phyloP scores from a whole-genome alignment of 2,888 invertebrate genomes.

The Pollenia labialis region DNA sequence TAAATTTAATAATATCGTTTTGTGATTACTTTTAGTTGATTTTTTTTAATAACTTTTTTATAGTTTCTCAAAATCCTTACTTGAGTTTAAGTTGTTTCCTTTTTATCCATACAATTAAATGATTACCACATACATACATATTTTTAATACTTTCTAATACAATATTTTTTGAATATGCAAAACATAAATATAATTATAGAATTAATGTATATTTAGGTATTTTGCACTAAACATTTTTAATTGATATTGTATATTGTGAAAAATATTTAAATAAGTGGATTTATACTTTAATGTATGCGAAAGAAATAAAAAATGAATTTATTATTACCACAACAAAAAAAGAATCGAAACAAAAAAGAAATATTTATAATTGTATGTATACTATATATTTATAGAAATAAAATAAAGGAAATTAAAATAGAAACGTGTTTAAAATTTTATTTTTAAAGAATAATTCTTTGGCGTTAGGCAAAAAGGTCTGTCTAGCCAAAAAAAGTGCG shows the following conservation, averaged over 20 bases:
- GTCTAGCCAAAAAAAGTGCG: no score
- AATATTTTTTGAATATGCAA: constrained; percentile 10
- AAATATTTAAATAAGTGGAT: constrained; percentile 53
- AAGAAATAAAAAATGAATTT: constrained; percentile 61
- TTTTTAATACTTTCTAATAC: not conserved
- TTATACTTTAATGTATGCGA: constrained; percentile 42
- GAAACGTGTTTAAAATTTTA: not conserved
- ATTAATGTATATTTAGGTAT: constrained; percentile 47
- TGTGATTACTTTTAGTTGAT: constrained; percentile 67
- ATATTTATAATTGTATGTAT: constrained; percentile 49
- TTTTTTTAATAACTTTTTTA: constrained; percentile 20
- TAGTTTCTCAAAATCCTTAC: constrained; percentile 43
- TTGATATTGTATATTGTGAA: constrained; percentile 46
- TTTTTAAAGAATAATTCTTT: no score
- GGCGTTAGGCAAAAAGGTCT: no score
- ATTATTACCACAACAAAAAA: constrained; percentile 41
- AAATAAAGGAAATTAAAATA: constrained; percentile 66
- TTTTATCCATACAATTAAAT: not conserved
- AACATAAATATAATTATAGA: constrained; percentile 10
- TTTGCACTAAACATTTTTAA: constrained; percentile 63
- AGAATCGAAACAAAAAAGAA: constrained; percentile 39
- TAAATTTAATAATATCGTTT: constrained; percentile 60
- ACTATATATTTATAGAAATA: constrained; percentile 60
- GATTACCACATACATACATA: constrained; percentile 1
- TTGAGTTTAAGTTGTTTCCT: constrained; percentile 58